These are phyloP conservation scores for Stichodactyla mertensii DNA, from an alignment of 64 coral and sea anemone species.

Conservation along the genomic window DNA sequence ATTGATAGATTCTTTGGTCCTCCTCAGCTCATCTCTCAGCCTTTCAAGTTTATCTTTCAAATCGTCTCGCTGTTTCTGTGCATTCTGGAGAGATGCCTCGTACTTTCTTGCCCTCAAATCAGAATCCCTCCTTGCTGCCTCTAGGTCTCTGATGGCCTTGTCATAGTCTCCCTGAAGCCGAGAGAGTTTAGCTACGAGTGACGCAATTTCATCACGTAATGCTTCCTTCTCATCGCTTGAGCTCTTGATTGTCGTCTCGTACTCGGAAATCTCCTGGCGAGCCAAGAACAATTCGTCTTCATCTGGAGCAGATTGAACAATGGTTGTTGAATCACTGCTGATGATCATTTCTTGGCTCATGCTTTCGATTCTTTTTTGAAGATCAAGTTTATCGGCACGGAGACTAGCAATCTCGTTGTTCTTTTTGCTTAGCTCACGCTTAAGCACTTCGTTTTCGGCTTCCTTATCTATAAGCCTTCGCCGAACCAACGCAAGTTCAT, in stretches of 20 bases:
- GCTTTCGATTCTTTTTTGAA: constrained; percentile 71
- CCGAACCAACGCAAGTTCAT: constrained; percentile 77
- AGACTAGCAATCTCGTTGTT: constrained; percentile 77
- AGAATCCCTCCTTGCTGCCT: constrained; percentile 75
- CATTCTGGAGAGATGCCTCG: constrained; percentile 72
- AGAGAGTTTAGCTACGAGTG: constrained; percentile 63
- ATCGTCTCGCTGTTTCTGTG: constrained; percentile 81
- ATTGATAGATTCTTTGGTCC: constrained; percentile 56
- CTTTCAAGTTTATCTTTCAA: constrained; percentile 76
- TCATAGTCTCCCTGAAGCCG: constrained; percentile 74
- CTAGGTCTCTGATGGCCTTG: constrained; percentile 65
- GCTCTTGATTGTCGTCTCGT: constrained; percentile 58
- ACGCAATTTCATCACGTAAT: constrained; percentile 52
- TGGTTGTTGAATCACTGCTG: constrained; percentile 41
- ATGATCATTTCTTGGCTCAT: constrained; percentile 75
- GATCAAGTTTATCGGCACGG: constrained; percentile 62
- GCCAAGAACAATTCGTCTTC: constrained; percentile 45
- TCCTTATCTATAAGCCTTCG: constrained; percentile 69
- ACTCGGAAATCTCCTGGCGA: constrained; percentile 34
- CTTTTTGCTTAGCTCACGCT: constrained; percentile 72
- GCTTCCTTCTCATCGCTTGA: constrained; percentile 55
- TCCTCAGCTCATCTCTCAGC: constrained; percentile 73
- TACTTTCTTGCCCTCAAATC: constrained; percentile 84
- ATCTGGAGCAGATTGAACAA: constrained; percentile 44
- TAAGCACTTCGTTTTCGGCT: constrained; percentile 72